A percentile compares a stretch with the other conserved stretches of the same genome.
Conservation (phyloP, 2,797 vertebrate genomes). For the Neomorphus geoffroyi region DNA sequence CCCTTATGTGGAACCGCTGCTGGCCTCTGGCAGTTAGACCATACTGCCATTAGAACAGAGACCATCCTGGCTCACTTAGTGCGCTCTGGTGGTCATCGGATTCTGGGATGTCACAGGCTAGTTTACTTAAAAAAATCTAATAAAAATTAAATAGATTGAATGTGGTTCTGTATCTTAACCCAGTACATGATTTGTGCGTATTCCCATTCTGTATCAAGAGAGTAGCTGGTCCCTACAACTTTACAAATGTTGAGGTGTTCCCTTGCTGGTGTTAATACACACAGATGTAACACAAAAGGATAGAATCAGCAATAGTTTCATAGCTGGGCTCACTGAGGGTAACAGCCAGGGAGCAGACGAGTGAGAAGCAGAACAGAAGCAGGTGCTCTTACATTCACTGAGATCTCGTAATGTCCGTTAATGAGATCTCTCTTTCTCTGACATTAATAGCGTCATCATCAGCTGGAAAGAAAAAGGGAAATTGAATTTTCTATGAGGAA, state of each 20-base stretch:
- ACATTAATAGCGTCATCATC: conserved; percentile 79
- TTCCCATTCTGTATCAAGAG: not conserved
- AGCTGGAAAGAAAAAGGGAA: conserved; percentile 84
- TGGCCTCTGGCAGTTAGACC: not conserved
- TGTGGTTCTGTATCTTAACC: not conserved
- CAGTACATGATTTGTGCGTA: not conserved
- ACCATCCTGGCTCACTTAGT: not conserved
- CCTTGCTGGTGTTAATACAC: not conserved
- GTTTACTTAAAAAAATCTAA: not conserved
- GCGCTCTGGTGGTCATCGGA: not conserved
- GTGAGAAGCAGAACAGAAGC: not conserved
- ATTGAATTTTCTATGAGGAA: conserved; percentile 82
- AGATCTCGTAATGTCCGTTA: not conserved
- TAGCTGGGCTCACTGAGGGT: not conserved
- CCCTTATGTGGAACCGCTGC: not conserved
- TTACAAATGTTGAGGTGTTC: not conserved
- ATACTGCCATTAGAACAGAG: not conserved
- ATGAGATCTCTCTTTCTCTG: conserved; percentile 7
- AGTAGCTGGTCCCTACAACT: not conserved
- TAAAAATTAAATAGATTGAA: not conserved
- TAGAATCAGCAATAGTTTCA: not conserved
- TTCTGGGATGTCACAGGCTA: not conserved
- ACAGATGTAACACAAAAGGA: not conserved
- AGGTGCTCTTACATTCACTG: not conserved
- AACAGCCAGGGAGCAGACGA: not conserved